phyloP scores from a whole-genome alignment of 1,140 invertebrate genomes.

The Drosophila varians region DNA sequence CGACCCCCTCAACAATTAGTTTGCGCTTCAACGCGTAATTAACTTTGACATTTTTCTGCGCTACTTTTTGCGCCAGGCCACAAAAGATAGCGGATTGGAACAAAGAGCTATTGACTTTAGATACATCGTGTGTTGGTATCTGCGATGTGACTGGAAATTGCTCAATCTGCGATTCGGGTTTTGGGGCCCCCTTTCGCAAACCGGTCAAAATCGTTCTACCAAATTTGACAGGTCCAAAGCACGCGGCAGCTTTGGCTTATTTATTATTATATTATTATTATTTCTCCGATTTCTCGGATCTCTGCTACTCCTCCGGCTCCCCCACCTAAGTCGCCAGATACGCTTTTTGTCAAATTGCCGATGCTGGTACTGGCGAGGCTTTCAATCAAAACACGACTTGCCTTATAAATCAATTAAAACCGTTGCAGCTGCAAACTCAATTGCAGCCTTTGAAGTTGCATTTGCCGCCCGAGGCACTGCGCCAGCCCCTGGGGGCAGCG shows the following conservation, averaged over 20 bases:
- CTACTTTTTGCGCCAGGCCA: constrained; percentile 66
- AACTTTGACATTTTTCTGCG: constrained; percentile 72
- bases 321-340: constrained; percentile 10
- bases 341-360: constrained; percentile 40
- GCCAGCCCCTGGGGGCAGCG: constrained; percentile 1
- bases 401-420: constrained; percentile 69
- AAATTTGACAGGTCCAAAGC: constrained; percentile 68
- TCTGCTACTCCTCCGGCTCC: constrained; percentile 36
- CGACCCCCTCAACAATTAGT: constrained; percentile 54
- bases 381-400: constrained; percentile 61
- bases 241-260: constrained; percentile 42
- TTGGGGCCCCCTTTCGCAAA: constrained; percentile 35
- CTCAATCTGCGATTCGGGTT: constrained; percentile 52
- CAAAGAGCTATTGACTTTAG: constrained; percentile 12
- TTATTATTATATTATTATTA: too few species aligned
- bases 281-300: constrained; percentile 24
- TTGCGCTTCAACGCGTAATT: constrained; percentile 78
- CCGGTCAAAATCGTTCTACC: constrained; percentile 78
- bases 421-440: constrained; percentile 62
- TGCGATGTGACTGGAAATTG: constrained; percentile 49
- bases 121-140: constrained; percentile 2
- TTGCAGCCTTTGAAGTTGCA: constrained; percentile 66
- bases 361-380: constrained; percentile 24
- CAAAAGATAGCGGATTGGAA: constrained; percentile 32
- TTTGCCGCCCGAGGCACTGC: constrained; percentile 7